These are phyloP conservation scores for Synanthedon tipuliformis DNA, from an alignment of 2,888 invertebrate genomes.

Conservation along the genomic window DNA sequence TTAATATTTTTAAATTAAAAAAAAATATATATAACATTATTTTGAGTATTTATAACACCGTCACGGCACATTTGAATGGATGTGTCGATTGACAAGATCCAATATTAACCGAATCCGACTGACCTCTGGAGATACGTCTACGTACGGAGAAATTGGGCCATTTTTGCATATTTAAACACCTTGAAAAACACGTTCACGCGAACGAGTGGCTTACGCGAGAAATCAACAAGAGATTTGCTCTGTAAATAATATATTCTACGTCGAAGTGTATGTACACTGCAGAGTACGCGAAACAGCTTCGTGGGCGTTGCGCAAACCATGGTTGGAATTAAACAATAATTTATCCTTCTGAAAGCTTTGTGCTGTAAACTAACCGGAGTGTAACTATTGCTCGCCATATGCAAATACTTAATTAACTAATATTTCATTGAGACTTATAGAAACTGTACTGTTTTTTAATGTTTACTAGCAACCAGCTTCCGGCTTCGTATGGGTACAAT, in stretches of 20 bases:
- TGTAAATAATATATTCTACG: constrained; percentile 8
- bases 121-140: constrained; percentile 4
- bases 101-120: not conserved
- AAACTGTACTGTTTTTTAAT: too few relatives aligned
- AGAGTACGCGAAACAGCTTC: not conserved
- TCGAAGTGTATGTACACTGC: constrained; percentile 3
- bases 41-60: too few relatives aligned
- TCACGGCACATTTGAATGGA: too few relatives aligned
- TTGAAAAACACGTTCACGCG: constrained; percentile 17
- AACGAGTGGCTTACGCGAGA: constrained; percentile 6
- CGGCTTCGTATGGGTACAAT: too few relatives aligned
- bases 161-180: constrained; percentile 30
- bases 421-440: too few relatives aligned
- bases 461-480: too few relatives aligned
- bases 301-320: not conserved
- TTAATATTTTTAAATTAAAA: too few relatives aligned
- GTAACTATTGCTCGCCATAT: too few relatives aligned
- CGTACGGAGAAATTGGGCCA: constrained; percentile 15
- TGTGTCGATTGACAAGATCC: not conserved
- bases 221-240: constrained; percentile 9
- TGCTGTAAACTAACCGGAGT: not conserved
- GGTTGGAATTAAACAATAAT: not conserved
- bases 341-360: too few relatives aligned
- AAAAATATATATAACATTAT: too few relatives aligned
- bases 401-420: too few relatives aligned